These are phyloP conservation scores for Magallana gigas DNA, from an alignment of 1,140 invertebrate species.

Conservation along the genomic window DNA sequence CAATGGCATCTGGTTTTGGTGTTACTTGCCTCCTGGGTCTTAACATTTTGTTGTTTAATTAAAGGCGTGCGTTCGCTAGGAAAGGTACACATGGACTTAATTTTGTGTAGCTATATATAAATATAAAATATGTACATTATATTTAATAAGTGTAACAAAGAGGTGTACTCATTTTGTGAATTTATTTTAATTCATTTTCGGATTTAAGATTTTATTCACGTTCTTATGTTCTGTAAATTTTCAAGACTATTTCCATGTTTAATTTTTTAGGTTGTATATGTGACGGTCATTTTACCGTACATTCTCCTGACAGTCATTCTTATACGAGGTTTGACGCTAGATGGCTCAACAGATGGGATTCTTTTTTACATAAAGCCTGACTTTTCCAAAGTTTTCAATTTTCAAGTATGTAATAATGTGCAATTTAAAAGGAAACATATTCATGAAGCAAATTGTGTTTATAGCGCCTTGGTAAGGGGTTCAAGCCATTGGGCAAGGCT, in stretches of 20 bases:
- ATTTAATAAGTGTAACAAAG: too few species aligned
- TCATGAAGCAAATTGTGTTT: too few species aligned
- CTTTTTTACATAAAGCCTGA: constrained; percentile 84
- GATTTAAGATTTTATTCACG: too few species aligned
- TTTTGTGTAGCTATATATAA: background rate
- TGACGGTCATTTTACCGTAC: constrained; percentile 96
- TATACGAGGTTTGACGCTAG: constrained; percentile 91
- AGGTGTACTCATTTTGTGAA: too few species aligned
- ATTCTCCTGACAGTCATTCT: constrained; percentile 93
- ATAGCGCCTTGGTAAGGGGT: too few species aligned
- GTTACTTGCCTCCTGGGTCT: constrained; percentile 78
- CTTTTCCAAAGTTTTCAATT: constrained; percentile 65
- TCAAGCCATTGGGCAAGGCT: too few species aligned
- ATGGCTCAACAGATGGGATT: constrained; percentile 88
- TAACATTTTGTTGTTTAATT: constrained; percentile 78
- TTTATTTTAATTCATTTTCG: too few species aligned
- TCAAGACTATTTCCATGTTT: too few species aligned
- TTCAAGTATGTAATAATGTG: too few species aligned
- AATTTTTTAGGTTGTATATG: constrained; percentile 91
- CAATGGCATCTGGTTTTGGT: constrained; percentile 82
- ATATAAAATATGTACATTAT: too few species aligned
- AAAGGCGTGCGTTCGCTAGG: constrained; percentile 84
- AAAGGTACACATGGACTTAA: constrained; percentile 51
- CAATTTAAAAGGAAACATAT: too few species aligned
- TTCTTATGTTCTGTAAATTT: too few species aligned